phyloP scores from a whole-genome alignment of 2,797 vertebrate genomes.

The Acanthurus leucopareius region DNA sequence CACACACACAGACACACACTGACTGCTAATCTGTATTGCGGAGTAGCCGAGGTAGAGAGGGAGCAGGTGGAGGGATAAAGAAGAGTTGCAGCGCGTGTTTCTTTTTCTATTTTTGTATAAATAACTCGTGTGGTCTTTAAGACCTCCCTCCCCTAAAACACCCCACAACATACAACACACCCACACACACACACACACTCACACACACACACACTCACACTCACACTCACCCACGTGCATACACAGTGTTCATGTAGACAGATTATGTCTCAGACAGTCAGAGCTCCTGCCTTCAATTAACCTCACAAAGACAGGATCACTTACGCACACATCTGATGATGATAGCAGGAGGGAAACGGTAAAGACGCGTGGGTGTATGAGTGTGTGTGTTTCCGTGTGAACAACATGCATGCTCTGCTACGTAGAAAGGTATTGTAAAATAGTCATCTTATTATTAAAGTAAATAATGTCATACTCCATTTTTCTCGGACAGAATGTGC shows the following conservation, averaged over 20 bases:
- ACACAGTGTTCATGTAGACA: conserved; percentile 62
- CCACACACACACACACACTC: conserved; percentile 25
- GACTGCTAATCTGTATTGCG: conserved; percentile 69
- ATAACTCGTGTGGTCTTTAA: conserved; percentile 67
- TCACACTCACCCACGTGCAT: conserved; percentile 9
- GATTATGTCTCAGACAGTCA: conserved; percentile 82
- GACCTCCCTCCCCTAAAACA: conserved; percentile 45
- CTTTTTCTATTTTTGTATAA: conserved; percentile 67
- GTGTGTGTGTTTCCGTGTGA: conserved; percentile 10
- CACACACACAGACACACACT: conserved; percentile 50
- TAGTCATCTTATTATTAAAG: conserved; percentile 17
- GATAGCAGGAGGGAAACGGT: conserved; percentile 58
- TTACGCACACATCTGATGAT: conserved; percentile 70
- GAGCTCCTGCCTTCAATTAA: conserved; percentile 84
- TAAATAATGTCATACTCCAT: conserved; percentile 26
- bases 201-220: conserved; percentile 33
- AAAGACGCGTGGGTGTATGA: conserved; percentile 22
- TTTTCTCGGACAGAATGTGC: conserved; percentile 4
- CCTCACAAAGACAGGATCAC: conserved; percentile 83
- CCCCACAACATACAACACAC: neutral
- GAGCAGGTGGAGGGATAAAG: conserved; percentile 73
- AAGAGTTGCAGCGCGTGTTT: conserved; percentile 61
- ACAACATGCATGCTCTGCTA: conserved; percentile 18
- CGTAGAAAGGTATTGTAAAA: conserved; percentile 11
- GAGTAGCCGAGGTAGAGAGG: conserved; percentile 65